Percentiles rank a stretch among this genome's conserved stretches.
Conservation (phyloP, 2,888 invertebrate species). For the Sthenelais limicola region DNA sequence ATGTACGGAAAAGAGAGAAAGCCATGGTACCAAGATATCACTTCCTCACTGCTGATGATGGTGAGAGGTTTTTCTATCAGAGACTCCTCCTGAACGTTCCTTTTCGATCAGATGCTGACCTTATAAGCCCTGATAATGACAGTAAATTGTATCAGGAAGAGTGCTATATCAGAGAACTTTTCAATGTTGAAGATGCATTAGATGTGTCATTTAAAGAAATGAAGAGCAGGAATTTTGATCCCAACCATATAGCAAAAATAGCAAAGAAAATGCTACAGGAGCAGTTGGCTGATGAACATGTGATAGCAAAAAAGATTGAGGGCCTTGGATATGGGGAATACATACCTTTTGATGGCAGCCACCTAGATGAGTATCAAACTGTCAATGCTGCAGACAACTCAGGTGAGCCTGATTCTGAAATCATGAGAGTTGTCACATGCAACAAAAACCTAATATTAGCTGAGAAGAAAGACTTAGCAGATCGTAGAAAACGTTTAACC, state of each 20-base stretch:
- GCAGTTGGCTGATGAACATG: background rate
- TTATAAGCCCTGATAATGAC: background rate
- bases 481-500: background rate
- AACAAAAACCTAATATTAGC: background rate
- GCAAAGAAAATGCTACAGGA: slow-evolving; percentile 27
- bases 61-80: slow-evolving; percentile 1
- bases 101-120: slow-evolving; percentile 1
- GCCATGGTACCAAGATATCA: background rate
- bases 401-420: too few relatives aligned
- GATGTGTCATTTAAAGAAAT: slow-evolving; percentile 15
- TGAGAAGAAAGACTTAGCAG: background rate
- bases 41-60: background rate
- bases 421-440: background rate
- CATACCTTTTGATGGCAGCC: slow-evolving; percentile 19
- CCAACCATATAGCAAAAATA: slow-evolving; percentile 1
- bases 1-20: background rate
- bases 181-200: slow-evolving; percentile 10
- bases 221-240: slow-evolving; percentile 26
- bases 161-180: slow-evolving; percentile 4
- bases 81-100: slow-evolving; percentile 9
- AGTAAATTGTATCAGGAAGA: slow-evolving; percentile 1
- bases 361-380: background rate
- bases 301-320: slow-evolving; percentile 1
- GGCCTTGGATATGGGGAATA: slow-evolving; percentile 11
- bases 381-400: too few relatives aligned